phyloP scores from a whole-genome alignment of 2,888 invertebrate species.

The Drosophila leonis region DNA sequence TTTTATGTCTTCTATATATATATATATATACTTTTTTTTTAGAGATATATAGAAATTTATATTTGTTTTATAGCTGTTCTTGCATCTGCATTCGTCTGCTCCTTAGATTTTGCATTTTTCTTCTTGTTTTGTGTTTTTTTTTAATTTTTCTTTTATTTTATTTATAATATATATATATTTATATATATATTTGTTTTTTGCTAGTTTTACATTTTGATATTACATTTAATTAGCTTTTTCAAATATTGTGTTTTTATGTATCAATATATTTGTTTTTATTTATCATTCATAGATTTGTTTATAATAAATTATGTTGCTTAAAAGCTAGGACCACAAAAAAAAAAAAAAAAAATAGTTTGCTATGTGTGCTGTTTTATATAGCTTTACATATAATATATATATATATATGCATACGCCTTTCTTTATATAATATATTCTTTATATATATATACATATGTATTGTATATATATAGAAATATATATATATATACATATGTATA shows the following conservation, averaged over 20 bases:
- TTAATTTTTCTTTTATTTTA: slow-evolving; percentile 20
- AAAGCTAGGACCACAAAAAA: slow-evolving; percentile 75
- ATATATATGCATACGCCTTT: slow-evolving; percentile 15
- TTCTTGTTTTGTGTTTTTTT: neutral
- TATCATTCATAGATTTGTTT: slow-evolving; percentile 57
- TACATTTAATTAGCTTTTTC: slow-evolving; percentile 70
- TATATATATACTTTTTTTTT: neutral
- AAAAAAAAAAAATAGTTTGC: slow-evolving; percentile 75
- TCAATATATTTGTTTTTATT: slow-evolving; percentile 40
- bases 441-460: slow-evolving; percentile 25
- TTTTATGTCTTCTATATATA: slow-evolving; percentile 25
- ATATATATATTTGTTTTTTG: slow-evolving; percentile 30
- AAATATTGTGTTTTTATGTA: slow-evolving; percentile 44
- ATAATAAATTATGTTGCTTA: slow-evolving; percentile 79
- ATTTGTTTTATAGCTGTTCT: slow-evolving; percentile 61
- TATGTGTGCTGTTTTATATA: slow-evolving; percentile 64
- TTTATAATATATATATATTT: slow-evolving; percentile 19
- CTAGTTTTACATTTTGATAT: slow-evolving; percentile 71
- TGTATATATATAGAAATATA: slow-evolving; percentile 25
- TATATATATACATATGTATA: slow-evolving; percentile 21
- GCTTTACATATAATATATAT: slow-evolving; percentile 46
- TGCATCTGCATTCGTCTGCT: slow-evolving; percentile 13
- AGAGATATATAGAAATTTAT: slow-evolving; percentile 55
- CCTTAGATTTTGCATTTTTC: slow-evolving; percentile 16
- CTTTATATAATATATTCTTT: slow-evolving; percentile 11